Percentiles rank a stretch among this genome's conserved stretches.
phyloP scores from a whole-genome alignment of 2,888 invertebrate genomes.

The Trichogramma dendrolimi region DNA sequence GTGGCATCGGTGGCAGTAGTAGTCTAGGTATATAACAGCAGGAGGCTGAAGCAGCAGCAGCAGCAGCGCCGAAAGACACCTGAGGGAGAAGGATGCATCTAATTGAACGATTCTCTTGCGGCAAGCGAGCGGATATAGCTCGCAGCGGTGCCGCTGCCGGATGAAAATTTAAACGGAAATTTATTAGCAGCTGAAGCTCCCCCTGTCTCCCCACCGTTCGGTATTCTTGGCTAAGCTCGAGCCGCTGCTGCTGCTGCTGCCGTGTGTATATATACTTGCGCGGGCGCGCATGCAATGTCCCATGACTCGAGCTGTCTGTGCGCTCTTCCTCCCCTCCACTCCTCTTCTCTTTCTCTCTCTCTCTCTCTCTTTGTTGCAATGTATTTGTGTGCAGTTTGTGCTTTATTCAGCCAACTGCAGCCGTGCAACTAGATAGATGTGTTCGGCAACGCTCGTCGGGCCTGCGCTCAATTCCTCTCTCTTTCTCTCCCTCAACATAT shows the following conservation, averaged over 20 bases:
- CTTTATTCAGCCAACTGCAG: too few relatives aligned
- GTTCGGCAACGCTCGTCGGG: too few relatives aligned
- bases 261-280: neutral
- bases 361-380: slow-evolving; percentile 2
- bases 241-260: neutral
- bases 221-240: neutral
- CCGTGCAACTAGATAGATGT: too few relatives aligned
- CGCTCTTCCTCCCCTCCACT: neutral
- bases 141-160: slow-evolving; percentile 17
- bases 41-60: too few relatives aligned
- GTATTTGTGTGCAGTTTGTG: too few relatives aligned
- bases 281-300: neutral
- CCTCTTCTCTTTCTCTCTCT: slow-evolving; percentile 23
- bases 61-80: slow-evolving; percentile 25
- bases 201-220: neutral
- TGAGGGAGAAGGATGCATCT: slow-evolving; percentile 30
- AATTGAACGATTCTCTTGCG: slow-evolving; percentile 36
- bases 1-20: slow-evolving; percentile 8
- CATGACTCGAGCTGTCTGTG: neutral
- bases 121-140: slow-evolving; percentile 1
- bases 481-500: too few relatives aligned
- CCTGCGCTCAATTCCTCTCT: too few relatives aligned
- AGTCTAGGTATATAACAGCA: too few relatives aligned
- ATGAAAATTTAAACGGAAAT: slow-evolving; percentile 39
- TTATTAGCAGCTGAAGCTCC: slow-evolving; percentile 31